These are phyloP conservation scores for Felis catus DNA, from an alignment of 2,113 vertebrate species.

Conservation along the genomic window F.catus_Fca126_mat1.0 CM031413.1:90583001-90583500, in stretches of 20 bases:
- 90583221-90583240: neutral
- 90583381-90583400: neutral
- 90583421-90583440: neutral
- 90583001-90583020: neutral
- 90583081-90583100: neutral
- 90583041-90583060: neutral
- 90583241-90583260: neutral
- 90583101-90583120: neutral
- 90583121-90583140: neutral
- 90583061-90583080: neutral
- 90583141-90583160: neutral
- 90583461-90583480: neutral
- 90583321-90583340: neutral
- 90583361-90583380: neutral
- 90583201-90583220: neutral
- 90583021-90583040: neutral
- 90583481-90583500: constrained; percentile 32
- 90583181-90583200: too few species aligned
- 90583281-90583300: neutral
- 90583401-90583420: neutral
- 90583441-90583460: neutral
- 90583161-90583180: neutral
- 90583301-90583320: neutral
- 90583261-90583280: neutral
- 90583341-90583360: neutral